A percentile compares a stretch with the other conserved stretches of the same genome.
These are phyloP conservation scores for Tiliacea aurago DNA, from an alignment of 2,888 invertebrate species.

Conservation along the genomic window DNA sequence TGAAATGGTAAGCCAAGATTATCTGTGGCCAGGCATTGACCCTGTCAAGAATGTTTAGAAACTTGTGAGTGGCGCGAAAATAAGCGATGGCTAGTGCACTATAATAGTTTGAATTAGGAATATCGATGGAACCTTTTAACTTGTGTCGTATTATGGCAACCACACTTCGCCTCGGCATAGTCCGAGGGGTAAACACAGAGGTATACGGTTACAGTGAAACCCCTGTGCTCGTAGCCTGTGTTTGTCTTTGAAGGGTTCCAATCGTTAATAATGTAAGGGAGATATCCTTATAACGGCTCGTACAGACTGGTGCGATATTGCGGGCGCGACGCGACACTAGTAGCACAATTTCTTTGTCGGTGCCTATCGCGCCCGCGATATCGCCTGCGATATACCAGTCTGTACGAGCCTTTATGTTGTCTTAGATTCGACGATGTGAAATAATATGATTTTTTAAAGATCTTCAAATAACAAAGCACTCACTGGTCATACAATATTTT, in stretches of 20 bases:
- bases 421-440: neutral
- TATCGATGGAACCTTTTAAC: neutral
- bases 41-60: neutral
- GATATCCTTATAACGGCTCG: no score
- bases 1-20: neutral
- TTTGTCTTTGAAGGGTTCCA: conserved; percentile 35
- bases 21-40: neutral
- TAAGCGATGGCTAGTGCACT: neutral
- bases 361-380: no score
- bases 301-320: no score
- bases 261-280: conserved; percentile 25
- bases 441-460: neutral
- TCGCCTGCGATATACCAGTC: no score
- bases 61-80: neutral
- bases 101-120: neutral
- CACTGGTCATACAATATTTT: neutral
- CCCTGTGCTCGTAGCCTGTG: neutral
- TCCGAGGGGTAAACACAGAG: conserved; percentile 38
- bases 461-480: neutral
- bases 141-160: neutral
- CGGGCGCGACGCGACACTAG: no score
- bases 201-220: conserved; percentile 48
- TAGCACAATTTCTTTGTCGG: no score
- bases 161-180: neutral
- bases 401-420: no score